Evolutionary conservation across 2,797 vertebrate species (phyloP), one percentile per base, ranked within the genome.

Genomic region (Nannoperca obscura): DNA sequence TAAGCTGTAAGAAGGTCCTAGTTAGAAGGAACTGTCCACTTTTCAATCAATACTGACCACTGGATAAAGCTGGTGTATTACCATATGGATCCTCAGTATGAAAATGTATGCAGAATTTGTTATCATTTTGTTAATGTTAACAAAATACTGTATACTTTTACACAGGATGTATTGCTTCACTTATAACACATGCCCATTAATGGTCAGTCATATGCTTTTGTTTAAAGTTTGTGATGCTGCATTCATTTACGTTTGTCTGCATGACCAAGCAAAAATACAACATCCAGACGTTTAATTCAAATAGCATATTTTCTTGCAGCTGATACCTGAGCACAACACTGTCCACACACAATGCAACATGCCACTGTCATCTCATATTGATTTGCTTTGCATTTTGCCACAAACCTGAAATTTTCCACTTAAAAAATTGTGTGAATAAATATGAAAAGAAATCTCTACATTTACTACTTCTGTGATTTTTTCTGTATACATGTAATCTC

Each of bases 321-420:
- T 52, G 17, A 2, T 52, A 42, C 24, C 46, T 44, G 17, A 59
- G 13, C 13, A 53, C 68, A 59, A 40, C 20, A 32, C 10, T 5
- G 5, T 53, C 30, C 3, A 32, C 22, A 30, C 5, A 5, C 7
- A n/a, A 36, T 38, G 27, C 17, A 46, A 54, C 46, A 61, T n/a
- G 53, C 24, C 52, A 38, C 4, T 52, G 36, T 63, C 44, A 59
- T 58, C 7, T 20, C 12, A 20, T 15, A 49, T 53, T 1, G 38
- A 58, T 68, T 68, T 36, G 10, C 42, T 55, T 27, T 67, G 11
- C 30, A 63, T 12, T 36, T n/a, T 62, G 24, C 50, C 57, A 17
- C 49, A 40, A 11, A 34, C n/a, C 24, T 7, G 22, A 12, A 3
- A 5, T 54, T 49, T 53, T 52, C n/a, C 32, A 30, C 7, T 3